phyloP scores from a whole-genome alignment of 2,797 vertebrate species.

The Anguilla marmorata region DNA sequence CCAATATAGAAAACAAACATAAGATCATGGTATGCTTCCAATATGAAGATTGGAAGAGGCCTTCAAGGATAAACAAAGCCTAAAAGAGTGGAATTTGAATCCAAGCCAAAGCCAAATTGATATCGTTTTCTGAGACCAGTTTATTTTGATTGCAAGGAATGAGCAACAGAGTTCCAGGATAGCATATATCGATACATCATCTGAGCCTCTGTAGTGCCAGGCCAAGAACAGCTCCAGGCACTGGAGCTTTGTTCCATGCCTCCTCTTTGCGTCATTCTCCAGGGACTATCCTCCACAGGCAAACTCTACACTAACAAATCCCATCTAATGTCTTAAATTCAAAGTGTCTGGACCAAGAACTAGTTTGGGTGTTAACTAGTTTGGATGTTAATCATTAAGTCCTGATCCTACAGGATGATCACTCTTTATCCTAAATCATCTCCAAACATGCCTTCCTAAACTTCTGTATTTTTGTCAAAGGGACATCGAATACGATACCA shows the following conservation, averaged over 20 bases:
- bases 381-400: not conserved
- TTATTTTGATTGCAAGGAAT: constrained; percentile 17
- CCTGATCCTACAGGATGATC: not conserved
- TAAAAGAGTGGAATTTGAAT: constrained; percentile 27
- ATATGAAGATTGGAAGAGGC: constrained; percentile 15
- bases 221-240: constrained; percentile 30
- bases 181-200: constrained; percentile 32
- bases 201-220: constrained; percentile 19
- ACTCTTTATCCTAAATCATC: not conserved
- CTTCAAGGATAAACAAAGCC: constrained; percentile 30
- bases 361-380: not conserved
- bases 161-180: constrained; percentile 15
- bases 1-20: constrained; percentile 26
- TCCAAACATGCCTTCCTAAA: not conserved
- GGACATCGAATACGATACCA: too few species aligned
- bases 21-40: constrained; percentile 8
- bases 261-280: not conserved
- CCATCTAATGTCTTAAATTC: not conserved
- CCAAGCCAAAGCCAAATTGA: constrained; percentile 16
- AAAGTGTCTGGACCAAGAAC: not conserved
- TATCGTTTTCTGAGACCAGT: constrained; percentile 21
- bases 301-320: not conserved
- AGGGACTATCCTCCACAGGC: constrained; percentile 26
- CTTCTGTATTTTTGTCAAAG: not conserved
- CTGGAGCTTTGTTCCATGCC: not conserved